Base-by-base conservation (phyloP, 2,888 invertebrate genomes). In the Synergus laeviventris region DNA sequence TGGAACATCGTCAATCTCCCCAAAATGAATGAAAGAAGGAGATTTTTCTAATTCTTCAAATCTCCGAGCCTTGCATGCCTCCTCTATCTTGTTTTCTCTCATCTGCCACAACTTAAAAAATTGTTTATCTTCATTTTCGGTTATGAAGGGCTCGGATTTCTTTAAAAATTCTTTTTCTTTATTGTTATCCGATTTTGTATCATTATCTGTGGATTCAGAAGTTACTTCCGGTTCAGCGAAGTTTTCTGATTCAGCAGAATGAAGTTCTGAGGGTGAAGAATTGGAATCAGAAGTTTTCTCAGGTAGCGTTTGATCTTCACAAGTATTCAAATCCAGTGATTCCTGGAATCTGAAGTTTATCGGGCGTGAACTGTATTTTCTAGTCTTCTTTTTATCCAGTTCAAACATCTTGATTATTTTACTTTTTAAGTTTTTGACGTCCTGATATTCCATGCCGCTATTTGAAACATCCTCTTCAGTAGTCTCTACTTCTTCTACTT, bases 111-210 rank as follows among this genome's bases (percentile, higher is more conserved):
- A 66, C 5, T 39, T 31, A 61, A 24, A 31, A 49, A 74, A 38
- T 45, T 61, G 24, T 16, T 54, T n/a, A 12, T 80, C 78, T 18
- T 81, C 79, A 18, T 24, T 24, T 21, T 39, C 42, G 9, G 2
- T 14, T 61, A 79, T 21, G 64, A 73, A n/a, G 77, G 78, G 78
- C 0, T 39, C 61, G 0, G 21, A 36, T 5, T 75, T 54, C 74
- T 76, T 62, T 14, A 73, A n/a, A 21, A 21, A 77, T 36, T 81
- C 81, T 24, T 86, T 85, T 70, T 87, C 87, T 38, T 81, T 84
- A 36, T 85, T 84, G 2, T 81, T 81, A 49, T 87, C 86, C 0
- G 86, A 87, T 73, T 87, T 87, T 1, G 84, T 86, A 24, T 87
- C 87, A 36, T 83, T 82, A 12, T 86, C 86, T 0, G 84, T 83